phyloP scores from a whole-genome alignment of 2,888 invertebrate species.

The Congeria kusceri region DNA sequence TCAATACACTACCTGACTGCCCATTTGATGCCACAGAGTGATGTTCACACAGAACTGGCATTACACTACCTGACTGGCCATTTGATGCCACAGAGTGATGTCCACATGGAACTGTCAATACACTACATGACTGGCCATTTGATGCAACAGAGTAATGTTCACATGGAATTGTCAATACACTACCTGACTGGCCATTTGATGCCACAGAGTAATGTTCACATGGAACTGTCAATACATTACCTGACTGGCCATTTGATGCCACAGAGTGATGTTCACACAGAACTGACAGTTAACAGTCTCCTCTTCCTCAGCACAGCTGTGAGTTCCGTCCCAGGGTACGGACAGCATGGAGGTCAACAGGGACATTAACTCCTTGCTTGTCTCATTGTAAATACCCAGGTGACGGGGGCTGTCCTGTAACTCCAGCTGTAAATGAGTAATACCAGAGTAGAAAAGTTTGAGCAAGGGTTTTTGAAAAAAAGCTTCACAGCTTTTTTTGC shows the following conservation, averaged over 20 bases:
- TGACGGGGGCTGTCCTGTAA: conserved; percentile 93
- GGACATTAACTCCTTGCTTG: conserved; percentile 90
- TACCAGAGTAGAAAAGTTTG: too few relatives aligned
- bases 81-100: too few relatives aligned
- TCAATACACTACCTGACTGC: too few relatives aligned
- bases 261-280: conserved; percentile 93
- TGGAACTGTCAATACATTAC: too few relatives aligned
- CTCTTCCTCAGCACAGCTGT: conserved; percentile 86
- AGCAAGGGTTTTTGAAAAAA: neutral
- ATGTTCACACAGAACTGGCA: too few relatives aligned
- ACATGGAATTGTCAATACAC: conserved; percentile 96
- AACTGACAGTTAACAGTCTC: conserved; percentile 91
- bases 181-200: too few relatives aligned
- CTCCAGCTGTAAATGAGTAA: conserved; percentile 90
- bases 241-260: conserved; percentile 91
- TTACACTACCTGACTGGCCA: too few relatives aligned
- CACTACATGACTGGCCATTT: conserved; percentile 87
- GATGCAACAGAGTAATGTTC: conserved; percentile 94
- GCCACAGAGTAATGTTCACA: too few relatives aligned
- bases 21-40: too few relatives aligned
- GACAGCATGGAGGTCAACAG: conserved; percentile 91
- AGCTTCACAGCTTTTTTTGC: neutral
- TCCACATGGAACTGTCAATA: too few relatives aligned
- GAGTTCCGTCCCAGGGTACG: conserved; percentile 90
- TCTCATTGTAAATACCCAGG: conserved; percentile 90